phyloP scores from a whole-genome alignment of 2,888 invertebrate species.

The Elgonia sp. region DNA sequence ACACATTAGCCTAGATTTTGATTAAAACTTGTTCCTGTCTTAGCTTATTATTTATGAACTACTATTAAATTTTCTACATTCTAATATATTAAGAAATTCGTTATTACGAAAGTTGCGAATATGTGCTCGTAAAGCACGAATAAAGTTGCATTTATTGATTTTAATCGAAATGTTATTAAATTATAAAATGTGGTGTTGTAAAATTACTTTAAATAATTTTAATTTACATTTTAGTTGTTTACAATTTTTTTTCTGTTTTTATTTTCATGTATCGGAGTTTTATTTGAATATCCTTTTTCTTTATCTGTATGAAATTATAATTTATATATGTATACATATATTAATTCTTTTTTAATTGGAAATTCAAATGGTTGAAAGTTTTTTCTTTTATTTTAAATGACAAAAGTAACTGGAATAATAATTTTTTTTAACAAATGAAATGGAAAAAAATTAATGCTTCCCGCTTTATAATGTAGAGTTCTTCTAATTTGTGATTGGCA shows the following conservation, averaged over 20 bases:
- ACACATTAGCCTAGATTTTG: constrained; percentile 3
- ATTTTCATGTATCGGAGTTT: too few relatives aligned
- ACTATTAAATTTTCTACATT: constrained; percentile 29
- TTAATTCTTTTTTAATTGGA: too few relatives aligned
- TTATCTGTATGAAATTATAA: too few relatives aligned
- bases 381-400: too few relatives aligned
- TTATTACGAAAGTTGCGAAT: constrained; percentile 38
- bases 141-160: constrained; percentile 12
- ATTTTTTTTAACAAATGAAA: too few relatives aligned
- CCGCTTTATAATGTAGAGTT: background rate
- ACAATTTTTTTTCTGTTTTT: too few relatives aligned
- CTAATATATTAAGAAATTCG: constrained; percentile 25
- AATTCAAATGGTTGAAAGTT: too few relatives aligned
- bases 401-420: too few relatives aligned
- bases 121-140: constrained; percentile 11
- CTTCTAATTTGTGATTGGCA: background rate
- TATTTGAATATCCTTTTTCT: too few relatives aligned
- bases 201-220: background rate
- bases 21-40: background rate
- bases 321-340: too few relatives aligned
- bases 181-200: background rate
- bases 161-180: constrained; percentile 22
- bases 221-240: background rate
- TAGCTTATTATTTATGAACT: constrained; percentile 5
- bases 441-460: too few relatives aligned